Evolutionary conservation across 1,140 invertebrate genomes (phyloP).

Genomic region (Aphelenchoides fujianensis): DNA sequence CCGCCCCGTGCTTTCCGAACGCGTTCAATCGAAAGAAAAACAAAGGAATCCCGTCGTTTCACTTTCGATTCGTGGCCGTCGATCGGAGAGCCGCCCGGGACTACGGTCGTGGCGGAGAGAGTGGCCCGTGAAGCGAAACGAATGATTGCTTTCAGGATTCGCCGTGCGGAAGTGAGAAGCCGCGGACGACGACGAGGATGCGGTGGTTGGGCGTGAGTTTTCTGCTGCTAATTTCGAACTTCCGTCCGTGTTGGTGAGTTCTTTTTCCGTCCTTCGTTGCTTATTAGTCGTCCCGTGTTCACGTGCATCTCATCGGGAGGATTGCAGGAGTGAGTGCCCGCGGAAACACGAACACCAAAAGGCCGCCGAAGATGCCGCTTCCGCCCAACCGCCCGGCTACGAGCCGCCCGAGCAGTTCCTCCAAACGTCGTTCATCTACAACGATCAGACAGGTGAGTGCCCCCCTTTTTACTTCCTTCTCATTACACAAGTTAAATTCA

Average conservation of each 20-base stretch:
- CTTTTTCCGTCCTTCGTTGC: too few species aligned
- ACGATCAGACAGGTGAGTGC: constrained; percentile 33
- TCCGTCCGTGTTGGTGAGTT: not conserved
- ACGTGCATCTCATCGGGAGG: not conserved
- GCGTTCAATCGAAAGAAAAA: not conserved
- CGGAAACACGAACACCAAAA: too few species aligned
- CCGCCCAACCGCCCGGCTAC: constrained; percentile 28
- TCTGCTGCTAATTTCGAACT: not conserved
- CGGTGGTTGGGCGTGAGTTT: too few species aligned
- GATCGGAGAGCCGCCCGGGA: too few species aligned
- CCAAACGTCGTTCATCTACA: constrained; percentile 42
- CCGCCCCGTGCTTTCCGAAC: not conserved
- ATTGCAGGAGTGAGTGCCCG: constrained; percentile 36
- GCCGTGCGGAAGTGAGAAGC: too few species aligned
- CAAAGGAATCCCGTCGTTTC: not conserved
- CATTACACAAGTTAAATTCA: too few species aligned
- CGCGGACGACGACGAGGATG: too few species aligned
- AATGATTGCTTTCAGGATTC: not conserved
- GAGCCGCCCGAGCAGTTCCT: constrained; percentile 37
- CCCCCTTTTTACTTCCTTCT: too few species aligned
- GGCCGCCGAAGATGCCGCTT: constrained; percentile 17
- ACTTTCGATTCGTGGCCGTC: too few species aligned
- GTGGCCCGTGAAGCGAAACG: not conserved
- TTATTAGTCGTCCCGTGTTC: constrained; percentile 13
- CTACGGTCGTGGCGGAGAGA: too few species aligned